Conservation (phyloP, 2,113 vertebrate genomes). For the Uropsilus gracilis region DNA sequence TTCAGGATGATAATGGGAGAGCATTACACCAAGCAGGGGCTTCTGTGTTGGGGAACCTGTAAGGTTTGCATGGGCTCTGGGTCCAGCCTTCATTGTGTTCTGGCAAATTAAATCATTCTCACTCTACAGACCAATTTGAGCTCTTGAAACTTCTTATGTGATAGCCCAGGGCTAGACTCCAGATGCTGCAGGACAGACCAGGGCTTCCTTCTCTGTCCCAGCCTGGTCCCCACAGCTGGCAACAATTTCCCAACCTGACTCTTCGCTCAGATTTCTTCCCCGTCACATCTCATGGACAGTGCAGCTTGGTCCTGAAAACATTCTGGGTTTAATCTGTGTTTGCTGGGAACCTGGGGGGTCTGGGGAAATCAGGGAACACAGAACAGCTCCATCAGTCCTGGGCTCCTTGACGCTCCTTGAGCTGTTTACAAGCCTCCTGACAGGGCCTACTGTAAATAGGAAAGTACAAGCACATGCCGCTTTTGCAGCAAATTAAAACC, state of each 20-base stretch:
- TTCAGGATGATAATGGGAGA: neutral
- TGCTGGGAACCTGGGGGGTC: conserved; percentile 43
- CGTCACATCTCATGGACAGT: neutral
- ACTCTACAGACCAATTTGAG: neutral
- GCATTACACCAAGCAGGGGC: neutral
- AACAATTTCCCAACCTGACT: conserved; percentile 46
- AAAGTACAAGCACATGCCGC: conserved; percentile 63
- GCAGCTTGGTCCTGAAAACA: conserved; percentile 44
- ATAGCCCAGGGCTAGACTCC: neutral
- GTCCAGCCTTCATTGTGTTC: neutral
- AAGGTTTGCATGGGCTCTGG: too few species aligned
- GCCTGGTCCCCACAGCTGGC: conserved; percentile 32
- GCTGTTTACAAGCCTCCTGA: conserved; percentile 57
- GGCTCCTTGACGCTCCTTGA: conserved; percentile 36
- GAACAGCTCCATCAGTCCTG: neutral
- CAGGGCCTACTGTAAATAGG: conserved; percentile 59
- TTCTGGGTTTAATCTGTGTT: conserved; percentile 55
- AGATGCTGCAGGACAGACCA: neutral
- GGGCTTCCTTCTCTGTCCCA: neutral
- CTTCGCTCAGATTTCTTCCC: neutral
- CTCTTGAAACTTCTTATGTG: neutral
- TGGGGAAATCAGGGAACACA: conserved; percentile 21
- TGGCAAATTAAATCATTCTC: neutral
- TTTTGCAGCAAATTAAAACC: conserved; percentile 66
- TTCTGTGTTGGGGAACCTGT: neutral